phyloP scores from a whole-genome alignment of 2,113 vertebrate species.

The Limanda limanda region DNA sequence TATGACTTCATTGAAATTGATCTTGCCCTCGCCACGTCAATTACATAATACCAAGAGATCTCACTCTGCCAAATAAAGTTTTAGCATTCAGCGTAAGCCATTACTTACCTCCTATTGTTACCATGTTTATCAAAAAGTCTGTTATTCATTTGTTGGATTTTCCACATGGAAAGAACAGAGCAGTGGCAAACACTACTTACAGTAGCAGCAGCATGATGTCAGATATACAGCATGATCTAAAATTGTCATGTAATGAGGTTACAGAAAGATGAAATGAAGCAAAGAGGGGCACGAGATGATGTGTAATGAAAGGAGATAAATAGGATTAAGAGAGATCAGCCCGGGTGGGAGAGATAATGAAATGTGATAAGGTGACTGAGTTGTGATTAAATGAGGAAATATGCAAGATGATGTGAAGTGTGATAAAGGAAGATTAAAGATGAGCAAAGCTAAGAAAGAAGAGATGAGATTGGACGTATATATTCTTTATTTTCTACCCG shows the following conservation, averaged over 20 bases:
- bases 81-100: neutral
- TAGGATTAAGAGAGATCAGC: conserved; percentile 10
- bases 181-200: neutral
- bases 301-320: conserved; percentile 14
- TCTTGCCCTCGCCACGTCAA: conserved; percentile 29
- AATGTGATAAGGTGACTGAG: conserved; percentile 7
- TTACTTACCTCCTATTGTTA: neutral
- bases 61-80: conserved; percentile 41
- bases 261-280: neutral
- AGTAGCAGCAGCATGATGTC: neutral
- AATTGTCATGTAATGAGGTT: conserved; percentile 11
- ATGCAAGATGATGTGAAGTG: conserved; percentile 2
- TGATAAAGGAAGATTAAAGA: conserved; percentile 15
- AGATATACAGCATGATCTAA: neutral
- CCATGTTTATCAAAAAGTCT: conserved; percentile 22
- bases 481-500: conserved; percentile 2
- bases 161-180: neutral
- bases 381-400: neutral
- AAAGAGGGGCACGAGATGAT: neutral
- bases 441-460: neutral
- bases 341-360: conserved; percentile 17
- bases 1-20: conserved; percentile 45
- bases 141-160: conserved; percentile 29
- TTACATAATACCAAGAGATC: conserved; percentile 48
- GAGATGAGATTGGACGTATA: conserved; percentile 16